phyloP scores from a whole-genome alignment of 53 echinoderm and acorn worm genomes.

The Glandiceps talaboti region DNA sequence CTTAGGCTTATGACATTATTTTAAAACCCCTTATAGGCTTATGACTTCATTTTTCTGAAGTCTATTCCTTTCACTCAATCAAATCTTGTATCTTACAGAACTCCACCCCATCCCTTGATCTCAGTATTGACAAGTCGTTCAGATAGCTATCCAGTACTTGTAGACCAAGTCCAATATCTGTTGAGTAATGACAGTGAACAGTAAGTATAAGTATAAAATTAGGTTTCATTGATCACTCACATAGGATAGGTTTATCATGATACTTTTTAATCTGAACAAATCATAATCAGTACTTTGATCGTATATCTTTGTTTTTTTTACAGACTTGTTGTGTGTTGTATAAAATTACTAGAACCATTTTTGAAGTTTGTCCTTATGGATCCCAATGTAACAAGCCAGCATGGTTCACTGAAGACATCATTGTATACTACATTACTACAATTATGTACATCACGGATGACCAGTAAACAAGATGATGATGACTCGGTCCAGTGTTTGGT shows the following conservation, averaged over 20 bases:
- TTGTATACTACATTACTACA: conserved; percentile 8
- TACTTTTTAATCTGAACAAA: too few species aligned
- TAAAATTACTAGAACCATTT: conserved; percentile 40
- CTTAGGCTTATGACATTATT: too few species aligned
- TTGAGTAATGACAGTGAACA: conserved; percentile 20
- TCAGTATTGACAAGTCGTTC: conserved; percentile 35
- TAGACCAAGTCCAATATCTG: conserved; percentile 34
- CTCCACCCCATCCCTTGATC: conserved; percentile 59
- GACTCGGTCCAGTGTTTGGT: conserved; percentile 8
- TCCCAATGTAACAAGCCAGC: conserved; percentile 11
- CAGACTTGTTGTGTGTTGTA: neutral
- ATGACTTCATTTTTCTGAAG: too few species aligned
- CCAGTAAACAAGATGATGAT: neutral
- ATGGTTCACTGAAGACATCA: conserved; percentile 1
- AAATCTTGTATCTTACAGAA: conserved; percentile 14
- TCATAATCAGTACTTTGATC: too few species aligned
- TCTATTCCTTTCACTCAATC: too few species aligned
- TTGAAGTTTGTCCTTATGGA: conserved; percentile 32
- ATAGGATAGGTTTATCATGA: too few species aligned
- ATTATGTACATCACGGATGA: neutral
- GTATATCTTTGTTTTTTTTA: neutral
- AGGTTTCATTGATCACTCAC: too few species aligned
- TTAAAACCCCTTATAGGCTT: too few species aligned
- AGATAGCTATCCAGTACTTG: conserved; percentile 33
- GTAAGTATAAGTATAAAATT: too few species aligned